Conservation (phyloP, 2,113 vertebrate species). For the Hippolais icterina region DNA sequence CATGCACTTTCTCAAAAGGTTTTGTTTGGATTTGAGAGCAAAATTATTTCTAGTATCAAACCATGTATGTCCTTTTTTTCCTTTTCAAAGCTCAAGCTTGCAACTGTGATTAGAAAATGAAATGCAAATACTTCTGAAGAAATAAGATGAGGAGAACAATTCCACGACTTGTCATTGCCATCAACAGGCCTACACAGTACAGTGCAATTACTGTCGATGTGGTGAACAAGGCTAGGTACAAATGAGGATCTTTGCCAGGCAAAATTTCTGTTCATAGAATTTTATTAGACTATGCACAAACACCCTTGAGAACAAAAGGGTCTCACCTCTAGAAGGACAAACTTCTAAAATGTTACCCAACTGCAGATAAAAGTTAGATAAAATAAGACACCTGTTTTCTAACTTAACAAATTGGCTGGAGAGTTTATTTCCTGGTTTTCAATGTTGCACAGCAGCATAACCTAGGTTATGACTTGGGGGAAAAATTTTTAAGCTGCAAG, state of each 20-base stretch:
- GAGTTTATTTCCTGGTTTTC: background rate
- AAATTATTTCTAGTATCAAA: slow-evolving; percentile 6
- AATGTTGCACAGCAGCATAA: rapidly evolving
- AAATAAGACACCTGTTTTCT: background rate
- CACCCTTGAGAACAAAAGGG: background rate
- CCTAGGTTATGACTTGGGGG: rapidly evolving
- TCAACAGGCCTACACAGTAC: background rate
- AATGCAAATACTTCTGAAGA: slow-evolving; percentile 29
- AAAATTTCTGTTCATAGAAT: background rate
- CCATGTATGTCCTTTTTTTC: background rate
- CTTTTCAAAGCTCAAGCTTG: background rate
- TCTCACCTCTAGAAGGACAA: background rate
- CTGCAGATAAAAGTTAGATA: background rate
- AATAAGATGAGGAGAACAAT: background rate
- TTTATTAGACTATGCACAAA: background rate
- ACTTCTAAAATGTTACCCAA: background rate
- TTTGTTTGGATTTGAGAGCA: slow-evolving; percentile 4
- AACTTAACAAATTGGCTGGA: background rate
- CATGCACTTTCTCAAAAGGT: background rate
- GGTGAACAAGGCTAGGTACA: background rate
- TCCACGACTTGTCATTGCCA: background rate
- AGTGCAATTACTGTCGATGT: background rate
- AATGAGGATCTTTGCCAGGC: background rate
- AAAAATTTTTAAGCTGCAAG: background rate
- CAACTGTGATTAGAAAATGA: slow-evolving; percentile 41